Percentiles rank a stretch among this genome's conserved stretches.
phyloP scores from a whole-genome alignment of 1,140 invertebrate species.

The Caenorhabditis tropicalis region DNA sequence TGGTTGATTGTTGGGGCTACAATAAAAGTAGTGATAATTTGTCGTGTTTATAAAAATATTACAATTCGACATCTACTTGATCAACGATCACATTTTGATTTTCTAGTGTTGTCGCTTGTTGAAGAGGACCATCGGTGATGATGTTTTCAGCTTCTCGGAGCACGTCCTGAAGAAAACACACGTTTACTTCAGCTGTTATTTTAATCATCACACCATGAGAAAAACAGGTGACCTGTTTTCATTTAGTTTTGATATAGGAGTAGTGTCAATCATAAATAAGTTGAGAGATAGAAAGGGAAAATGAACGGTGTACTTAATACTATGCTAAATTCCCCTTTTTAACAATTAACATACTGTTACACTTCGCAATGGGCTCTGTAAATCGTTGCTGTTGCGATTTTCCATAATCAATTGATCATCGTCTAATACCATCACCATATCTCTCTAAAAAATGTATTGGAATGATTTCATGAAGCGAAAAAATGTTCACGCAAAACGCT shows the following conservation, averaged over 20 bases:
- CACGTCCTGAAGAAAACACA: conserved; percentile 44
- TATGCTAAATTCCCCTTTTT: too few species aligned
- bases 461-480: too few species aligned
- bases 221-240: not conserved
- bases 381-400: conserved; percentile 11
- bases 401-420: conserved; percentile 42
- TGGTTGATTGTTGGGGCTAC: conserved; percentile 7
- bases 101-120: not conserved
- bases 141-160: conserved; percentile 50
- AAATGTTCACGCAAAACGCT: not conserved
- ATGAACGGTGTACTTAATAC: too few species aligned
- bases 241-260: not conserved
- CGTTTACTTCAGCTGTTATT: not conserved
- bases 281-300: not conserved
- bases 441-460: too few species aligned
- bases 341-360: conserved; percentile 35
- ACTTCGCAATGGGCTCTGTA: conserved; percentile 48
- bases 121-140: conserved; percentile 49
- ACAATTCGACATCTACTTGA: conserved; percentile 51
- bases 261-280: not conserved
- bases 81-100: conserved; percentile 49
- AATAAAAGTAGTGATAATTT: not conserved
- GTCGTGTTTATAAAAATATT: not conserved
- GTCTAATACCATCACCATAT: conserved; percentile 45
- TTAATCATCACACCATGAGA: not conserved